Evolutionary conservation across 2,113 vertebrate genomes (phyloP), one percentile per base, ranked within the genome.

Genomic region (Gambusia holbrooki): DNA sequence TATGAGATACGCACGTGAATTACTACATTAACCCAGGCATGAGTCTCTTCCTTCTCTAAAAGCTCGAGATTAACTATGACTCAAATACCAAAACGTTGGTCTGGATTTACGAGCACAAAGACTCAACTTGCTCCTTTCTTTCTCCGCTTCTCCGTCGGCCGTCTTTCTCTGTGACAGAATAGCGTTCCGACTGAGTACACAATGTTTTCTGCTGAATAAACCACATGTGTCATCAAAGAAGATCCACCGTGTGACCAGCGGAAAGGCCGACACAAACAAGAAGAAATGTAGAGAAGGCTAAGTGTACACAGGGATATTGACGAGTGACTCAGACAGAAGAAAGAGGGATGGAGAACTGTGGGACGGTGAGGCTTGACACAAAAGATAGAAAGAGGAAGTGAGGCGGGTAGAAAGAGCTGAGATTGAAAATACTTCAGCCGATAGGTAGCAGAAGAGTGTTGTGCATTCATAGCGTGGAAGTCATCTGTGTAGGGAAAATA

Each of bases 291-390:
- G 83, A 71, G 92, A 92, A 92, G 91, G 89, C 92, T 93, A 92
- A 91, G 87, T 92, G 89, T 87, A 90, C 90, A 92, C 89, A 93
- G 87, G 91, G 83, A 92, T 92, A 92, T 90, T 82, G 91, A 93
- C 58, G 84, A 33, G 81, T 92, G 91, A 92, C 74, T 92, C 87
- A 92, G 89, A 73, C 76, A 91, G 86, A 90, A 88, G 83, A 91
- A 80, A 92, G 86, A 83, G 69, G 80, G 86, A 76, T 69, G 71
- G 82, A 92, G 89, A 87, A 69, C 77, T 70, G 71, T 27, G 37
- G 32, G 71, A 74, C 61, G 30, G 71, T 22, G 77, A 83, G 65
- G 65, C 35, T 73, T 79, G 79, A 69, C 14, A 8, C 35, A 69
- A 82, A 66, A 71, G 37, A 84, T 4, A 22, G 67, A 74, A 45